These are phyloP conservation scores for Vulpes ferrilata DNA, from an alignment of 2,113 vertebrate genomes.

Conservation along the genomic window DNA sequence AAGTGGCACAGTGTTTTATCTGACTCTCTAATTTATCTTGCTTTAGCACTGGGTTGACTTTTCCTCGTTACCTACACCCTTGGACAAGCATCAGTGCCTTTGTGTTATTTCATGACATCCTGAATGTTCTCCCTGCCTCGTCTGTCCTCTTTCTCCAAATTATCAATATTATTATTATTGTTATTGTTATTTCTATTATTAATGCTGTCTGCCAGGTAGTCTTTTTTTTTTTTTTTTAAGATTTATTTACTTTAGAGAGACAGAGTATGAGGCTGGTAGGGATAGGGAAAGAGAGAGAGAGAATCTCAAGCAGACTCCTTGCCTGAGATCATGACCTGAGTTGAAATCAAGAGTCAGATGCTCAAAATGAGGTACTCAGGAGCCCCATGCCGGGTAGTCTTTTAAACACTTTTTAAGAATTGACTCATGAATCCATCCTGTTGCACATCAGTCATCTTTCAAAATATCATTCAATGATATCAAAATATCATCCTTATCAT, in stretches of 20 bases:
- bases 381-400: neutral
- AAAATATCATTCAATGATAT: neutral
- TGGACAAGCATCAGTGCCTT: neutral
- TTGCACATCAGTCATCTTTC: neutral
- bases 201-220: neutral
- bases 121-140: neutral
- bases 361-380: neutral
- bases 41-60: neutral
- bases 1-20: neutral
- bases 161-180: neutral
- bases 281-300: neutral
- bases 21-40: conserved; percentile 32
- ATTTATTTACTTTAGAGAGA: neutral
- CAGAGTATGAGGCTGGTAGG: neutral
- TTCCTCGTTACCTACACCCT: neutral
- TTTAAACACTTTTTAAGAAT: neutral
- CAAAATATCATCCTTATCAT: neutral
- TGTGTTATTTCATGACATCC: neutral
- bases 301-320: neutral
- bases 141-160: neutral
- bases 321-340: neutral
- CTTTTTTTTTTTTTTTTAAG: neutral
- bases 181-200: neutral
- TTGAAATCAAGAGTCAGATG: neutral
- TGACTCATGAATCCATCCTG: neutral